Evolutionary conservation across 2,113 vertebrate genomes (phyloP), one percentile per base, ranked within the genome.

Genomic region (Nibea coibor): DNA sequence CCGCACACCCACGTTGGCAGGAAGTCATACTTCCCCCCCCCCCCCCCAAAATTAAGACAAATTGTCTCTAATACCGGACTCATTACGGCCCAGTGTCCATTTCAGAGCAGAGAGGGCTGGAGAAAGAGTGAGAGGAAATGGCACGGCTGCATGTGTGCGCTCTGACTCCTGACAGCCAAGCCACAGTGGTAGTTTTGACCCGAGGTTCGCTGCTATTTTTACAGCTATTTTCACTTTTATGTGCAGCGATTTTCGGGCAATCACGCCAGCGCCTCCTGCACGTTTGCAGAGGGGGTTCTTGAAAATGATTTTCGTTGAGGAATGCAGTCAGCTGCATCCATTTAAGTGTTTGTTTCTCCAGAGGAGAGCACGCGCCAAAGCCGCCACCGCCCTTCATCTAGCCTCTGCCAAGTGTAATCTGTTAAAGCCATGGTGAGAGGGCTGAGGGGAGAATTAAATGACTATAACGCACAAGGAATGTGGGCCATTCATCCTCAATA

Each of bases 381-480:
- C 74, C 61, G 73, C 85, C 82, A 71, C 83, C 87, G 75, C 91
- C 91, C 88, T 88, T 84, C 84, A 86, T 83, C 88, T 72, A 77
- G 82, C 87, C 82, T 80, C 74, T 89, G 90, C 92, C 89, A 91
- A 90, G 85, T 87, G 81, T 89, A 90, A 89, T 93, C 91, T 93
- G 91, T 92, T 90, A 88, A 88, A 88, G 89, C 84, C 89, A 90
- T 62, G 58, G 84, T 79, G 90, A 89, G 84, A 89, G 80, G 85
- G 86, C 83, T 86, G 86, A 92, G 90, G 79, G 86, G 84, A 83
- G 93, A 89, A 87, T 92, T 90, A 92, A 93, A 92, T 85, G 90
- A 91, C 86, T 91, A 85, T 90, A 93, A 91, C 75, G 79, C 88
- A 90, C 65, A 67, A 89, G 82, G 85, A 94, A 92, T 91, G 90